phyloP scores from a whole-genome alignment of 2,888 invertebrate genomes.

The Charanyca ferruginea region DNA sequence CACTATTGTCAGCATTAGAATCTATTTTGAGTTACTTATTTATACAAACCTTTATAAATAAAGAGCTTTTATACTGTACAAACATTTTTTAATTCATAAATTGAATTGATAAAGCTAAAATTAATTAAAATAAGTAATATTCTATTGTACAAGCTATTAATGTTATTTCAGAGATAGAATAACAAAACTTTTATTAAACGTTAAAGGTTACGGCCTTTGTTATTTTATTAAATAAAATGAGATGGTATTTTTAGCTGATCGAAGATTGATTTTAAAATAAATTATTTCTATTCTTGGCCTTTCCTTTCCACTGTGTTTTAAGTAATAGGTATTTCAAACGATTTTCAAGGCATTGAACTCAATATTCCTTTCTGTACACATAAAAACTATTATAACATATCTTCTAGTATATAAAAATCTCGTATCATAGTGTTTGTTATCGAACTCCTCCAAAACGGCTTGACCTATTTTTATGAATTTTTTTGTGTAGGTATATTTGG shows the following conservation, averaged over 20 bases:
- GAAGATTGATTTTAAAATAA: neutral
- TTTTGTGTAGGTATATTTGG: no score
- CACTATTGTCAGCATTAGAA: neutral
- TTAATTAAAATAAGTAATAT: neutral
- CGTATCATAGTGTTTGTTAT: no score
- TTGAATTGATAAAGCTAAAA: neutral
- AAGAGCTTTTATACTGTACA: neutral
- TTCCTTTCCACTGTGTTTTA: neutral
- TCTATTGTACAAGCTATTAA: neutral
- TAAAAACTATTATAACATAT: no score
- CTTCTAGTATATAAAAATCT: no score
- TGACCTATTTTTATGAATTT: no score
- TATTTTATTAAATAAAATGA: constrained; percentile 1
- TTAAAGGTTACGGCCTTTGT: constrained; percentile 9
- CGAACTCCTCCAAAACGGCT: no score
- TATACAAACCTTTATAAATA: neutral
- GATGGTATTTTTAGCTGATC: neutral
- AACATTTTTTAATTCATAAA: neutral
- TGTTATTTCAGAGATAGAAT: constrained; percentile 9
- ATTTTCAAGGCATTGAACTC: neutral
- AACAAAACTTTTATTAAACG: constrained; percentile 1
- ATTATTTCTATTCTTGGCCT: neutral
- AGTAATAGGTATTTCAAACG: no score
- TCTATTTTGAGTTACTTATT: neutral
- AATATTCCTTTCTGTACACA: neutral